A percentile compares a stretch with the other conserved stretches of the same genome.
phyloP scores from a whole-genome alignment of 1,140 invertebrate genomes.

The Dreissena rostriformis region DNA sequence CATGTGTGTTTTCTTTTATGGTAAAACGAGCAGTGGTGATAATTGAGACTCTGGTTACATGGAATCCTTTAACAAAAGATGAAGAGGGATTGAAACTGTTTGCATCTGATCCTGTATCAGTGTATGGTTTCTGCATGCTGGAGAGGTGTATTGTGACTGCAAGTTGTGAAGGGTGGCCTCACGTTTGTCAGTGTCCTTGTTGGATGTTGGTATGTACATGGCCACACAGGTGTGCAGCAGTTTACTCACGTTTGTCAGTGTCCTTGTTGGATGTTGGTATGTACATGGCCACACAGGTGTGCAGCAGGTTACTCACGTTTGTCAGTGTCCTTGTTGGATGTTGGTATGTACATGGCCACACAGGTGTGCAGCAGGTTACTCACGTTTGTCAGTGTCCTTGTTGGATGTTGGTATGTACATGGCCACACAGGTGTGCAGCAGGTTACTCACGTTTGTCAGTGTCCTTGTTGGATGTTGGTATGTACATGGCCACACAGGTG shows the following conservation, averaged over 20 bases:
- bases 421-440: constrained; percentile 96
- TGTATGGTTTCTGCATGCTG: too few species aligned
- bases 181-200: constrained; percentile 80
- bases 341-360: constrained; percentile 94
- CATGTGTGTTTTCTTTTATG: too few species aligned
- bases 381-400: constrained; percentile 79
- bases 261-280: constrained; percentile 90
- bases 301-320: constrained; percentile 98
- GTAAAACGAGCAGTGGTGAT: too few species aligned
- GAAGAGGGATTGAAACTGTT: too few species aligned
- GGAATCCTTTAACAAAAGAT: too few species aligned
- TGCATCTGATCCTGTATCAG: too few species aligned
- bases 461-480: constrained; percentile 89
- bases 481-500: constrained; percentile 94
- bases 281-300: constrained; percentile 95
- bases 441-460: constrained; percentile 93
- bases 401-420: constrained; percentile 94
- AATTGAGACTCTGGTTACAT: too few species aligned
- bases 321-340: constrained; percentile 85
- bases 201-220: constrained; percentile 94
- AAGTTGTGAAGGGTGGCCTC: too few species aligned
- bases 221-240: constrained; percentile 97
- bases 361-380: constrained; percentile 98
- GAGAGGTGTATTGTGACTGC: too few species aligned
- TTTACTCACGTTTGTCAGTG: constrained; percentile 91